phyloP scores from a whole-genome alignment of 2,797 vertebrate species.

The Muscicapa striata region DNA sequence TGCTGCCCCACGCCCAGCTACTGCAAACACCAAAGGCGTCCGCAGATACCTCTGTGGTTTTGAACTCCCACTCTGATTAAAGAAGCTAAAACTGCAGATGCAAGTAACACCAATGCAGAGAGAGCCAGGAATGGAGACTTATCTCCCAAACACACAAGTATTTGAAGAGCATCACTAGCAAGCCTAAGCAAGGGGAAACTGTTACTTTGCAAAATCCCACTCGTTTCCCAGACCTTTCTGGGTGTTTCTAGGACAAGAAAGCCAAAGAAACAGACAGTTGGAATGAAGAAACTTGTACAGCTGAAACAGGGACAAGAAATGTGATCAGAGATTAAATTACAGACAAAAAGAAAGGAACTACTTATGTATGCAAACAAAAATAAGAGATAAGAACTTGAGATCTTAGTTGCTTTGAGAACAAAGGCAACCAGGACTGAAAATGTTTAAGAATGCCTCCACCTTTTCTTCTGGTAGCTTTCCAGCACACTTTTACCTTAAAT shows the following conservation, averaged over 20 bases:
- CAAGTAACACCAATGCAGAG: not conserved
- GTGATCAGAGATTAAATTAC: not conserved
- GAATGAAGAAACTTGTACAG: not conserved
- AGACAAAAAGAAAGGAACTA: not conserved
- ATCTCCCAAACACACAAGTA: not conserved
- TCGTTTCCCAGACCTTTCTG: not conserved
- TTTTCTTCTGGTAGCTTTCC: not conserved
- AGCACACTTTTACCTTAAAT: not conserved
- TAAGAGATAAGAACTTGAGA: not conserved
- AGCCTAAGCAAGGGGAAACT: not conserved
- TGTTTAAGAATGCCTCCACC: not conserved
- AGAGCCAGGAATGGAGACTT: not conserved
- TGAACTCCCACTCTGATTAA: not conserved
- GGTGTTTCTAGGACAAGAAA: not conserved
- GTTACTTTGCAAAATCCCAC: not conserved
- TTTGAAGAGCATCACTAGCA: not conserved
- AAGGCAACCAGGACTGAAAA: not conserved
- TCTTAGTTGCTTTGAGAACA: not conserved
- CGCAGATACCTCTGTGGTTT: not conserved
- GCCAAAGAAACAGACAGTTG: not conserved
- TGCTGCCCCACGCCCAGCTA: accelerated
- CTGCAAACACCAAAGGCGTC: not conserved
- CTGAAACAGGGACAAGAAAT: not conserved
- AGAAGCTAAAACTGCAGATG: not conserved
- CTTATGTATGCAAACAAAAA: not conserved